phyloP scores from a whole-genome alignment of 2,888 invertebrate species.

The Metacarcinus magister region DNA sequence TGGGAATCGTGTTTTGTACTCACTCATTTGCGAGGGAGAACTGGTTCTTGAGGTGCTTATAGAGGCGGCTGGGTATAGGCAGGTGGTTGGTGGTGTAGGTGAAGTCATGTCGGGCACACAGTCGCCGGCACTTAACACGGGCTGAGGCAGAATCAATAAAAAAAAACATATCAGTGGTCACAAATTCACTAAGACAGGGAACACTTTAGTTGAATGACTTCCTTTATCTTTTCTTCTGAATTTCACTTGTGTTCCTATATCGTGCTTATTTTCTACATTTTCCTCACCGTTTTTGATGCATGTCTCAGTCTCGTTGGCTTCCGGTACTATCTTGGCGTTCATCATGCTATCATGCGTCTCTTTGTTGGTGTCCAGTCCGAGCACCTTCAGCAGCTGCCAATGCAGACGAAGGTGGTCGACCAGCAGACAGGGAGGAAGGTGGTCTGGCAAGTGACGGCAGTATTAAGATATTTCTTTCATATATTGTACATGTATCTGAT shows the following conservation, averaged over 20 bases:
- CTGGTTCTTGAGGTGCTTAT: neutral
- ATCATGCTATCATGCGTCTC: neutral
- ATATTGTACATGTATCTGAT: too few relatives aligned
- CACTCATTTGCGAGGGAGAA: conserved; percentile 7
- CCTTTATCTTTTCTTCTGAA: neutral
- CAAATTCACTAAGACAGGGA: neutral
- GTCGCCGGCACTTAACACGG: neutral
- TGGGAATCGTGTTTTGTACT: neutral
- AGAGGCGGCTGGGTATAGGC: conserved; percentile 28
- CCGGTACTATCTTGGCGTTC: neutral
- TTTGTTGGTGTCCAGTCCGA: neutral
- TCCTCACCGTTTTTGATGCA: conserved; percentile 2
- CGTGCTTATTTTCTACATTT: neutral
- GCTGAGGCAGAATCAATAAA: neutral
- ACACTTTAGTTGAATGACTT: neutral
- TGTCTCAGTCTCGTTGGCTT: neutral
- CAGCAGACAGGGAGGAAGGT: neutral
- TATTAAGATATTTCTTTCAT: neutral
- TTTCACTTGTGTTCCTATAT: neutral
- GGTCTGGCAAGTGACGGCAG: neutral
- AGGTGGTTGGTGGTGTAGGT: conserved; percentile 36
- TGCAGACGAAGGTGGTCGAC: neutral
- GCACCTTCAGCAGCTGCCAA: neutral
- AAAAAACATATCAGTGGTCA: neutral
- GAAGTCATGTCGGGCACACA: conserved; percentile 3